Evolutionary conservation across 37 sponge, comb jelly and placozoan species (phyloP), one percentile per base, ranked within the genome.

Genomic region (Eunapius fragilis): DNA sequence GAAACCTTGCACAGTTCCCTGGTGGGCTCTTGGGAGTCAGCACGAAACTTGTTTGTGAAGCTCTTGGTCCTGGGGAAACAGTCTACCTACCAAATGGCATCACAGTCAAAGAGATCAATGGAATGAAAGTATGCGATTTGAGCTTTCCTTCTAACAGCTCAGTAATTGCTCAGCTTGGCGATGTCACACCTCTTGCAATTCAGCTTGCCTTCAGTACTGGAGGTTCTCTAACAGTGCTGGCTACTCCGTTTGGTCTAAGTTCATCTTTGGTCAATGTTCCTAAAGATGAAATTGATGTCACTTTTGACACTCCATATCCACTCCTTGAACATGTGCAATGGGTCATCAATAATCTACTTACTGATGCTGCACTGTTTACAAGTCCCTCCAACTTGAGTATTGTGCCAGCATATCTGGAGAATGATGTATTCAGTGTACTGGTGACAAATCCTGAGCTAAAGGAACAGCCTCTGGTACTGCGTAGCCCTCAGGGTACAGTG

Each of bases 371-470:
- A 12, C 14, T 83, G 13, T 78, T 83, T 68, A 28, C 45, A 22
- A 67, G 76, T 34, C 28, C 70, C 19, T n/a, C 78, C 6, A 83
- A 78, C 50, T 48, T 89, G 38, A 83, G 71, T 9, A 30, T 83
- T 6, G 77, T 82, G 13, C 33, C 70, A 34, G 26, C 30, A 33
- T 41, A 83, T 41, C n/a, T 58, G 33, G 36, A 41, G 22, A 33
- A 45, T 0, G 67, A 48, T 17, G 79, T 78, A 24, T 83, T 77
- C 67, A 27, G 47, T 13, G 78, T 89, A 24, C 37, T 89, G 35
- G 84, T 89, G n/a, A 73, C 89, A 4, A 89, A 89, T 47, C 89
- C 89, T 32, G 38, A 71, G 28, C 78, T 89, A 28, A 78, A 78
- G 28, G 72, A 89, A 36, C 84, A 83, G 30, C 89, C 84, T 28